These are phyloP conservation scores for Eupithecia abbreviata DNA, from an alignment of 2,888 invertebrate species.

Conservation along the genomic window DNA sequence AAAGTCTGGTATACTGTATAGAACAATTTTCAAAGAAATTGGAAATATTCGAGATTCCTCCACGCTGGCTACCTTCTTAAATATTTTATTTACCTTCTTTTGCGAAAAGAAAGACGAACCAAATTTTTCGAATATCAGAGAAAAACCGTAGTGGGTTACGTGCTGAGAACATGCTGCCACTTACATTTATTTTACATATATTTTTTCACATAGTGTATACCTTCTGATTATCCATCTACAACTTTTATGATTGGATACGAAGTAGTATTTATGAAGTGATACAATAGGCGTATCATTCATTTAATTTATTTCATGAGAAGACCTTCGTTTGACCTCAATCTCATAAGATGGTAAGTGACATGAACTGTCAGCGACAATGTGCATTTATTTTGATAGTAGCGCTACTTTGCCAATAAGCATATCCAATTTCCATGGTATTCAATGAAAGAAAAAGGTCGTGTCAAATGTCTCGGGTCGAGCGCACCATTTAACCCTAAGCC, in stretches of 20 bases:
- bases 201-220: too few relatives aligned
- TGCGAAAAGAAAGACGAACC: constrained; percentile 11
- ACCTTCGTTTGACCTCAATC: too few relatives aligned
- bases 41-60: constrained; percentile 17
- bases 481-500: constrained; percentile 39
- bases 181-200: too few relatives aligned
- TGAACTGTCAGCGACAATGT: too few relatives aligned
- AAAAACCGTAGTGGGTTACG: constrained; percentile 10
- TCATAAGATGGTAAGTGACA: too few relatives aligned
- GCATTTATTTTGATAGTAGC: background rate
- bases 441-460: constrained; percentile 42
- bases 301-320: too few relatives aligned
- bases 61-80: constrained; percentile 23
- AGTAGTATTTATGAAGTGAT: too few relatives aligned
- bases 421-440: constrained; percentile 31
- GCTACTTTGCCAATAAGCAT: constrained; percentile 3
- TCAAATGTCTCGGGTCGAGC: constrained; percentile 38
- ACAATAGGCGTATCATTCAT: too few relatives aligned
- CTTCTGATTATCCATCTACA: too few relatives aligned
- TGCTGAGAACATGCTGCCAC: background rate
- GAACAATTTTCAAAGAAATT: constrained; percentile 7
- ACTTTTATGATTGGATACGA: background rate
- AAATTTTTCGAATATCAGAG: constrained; percentile 27
- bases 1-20: background rate
- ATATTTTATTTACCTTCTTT: constrained; percentile 27